Percentiles rank a stretch among this genome's conserved stretches.
These are phyloP conservation scores for Tympanoctomys barrerae DNA, from an alignment of 2,797 vertebrate species.

Conservation along the genomic window DNA sequence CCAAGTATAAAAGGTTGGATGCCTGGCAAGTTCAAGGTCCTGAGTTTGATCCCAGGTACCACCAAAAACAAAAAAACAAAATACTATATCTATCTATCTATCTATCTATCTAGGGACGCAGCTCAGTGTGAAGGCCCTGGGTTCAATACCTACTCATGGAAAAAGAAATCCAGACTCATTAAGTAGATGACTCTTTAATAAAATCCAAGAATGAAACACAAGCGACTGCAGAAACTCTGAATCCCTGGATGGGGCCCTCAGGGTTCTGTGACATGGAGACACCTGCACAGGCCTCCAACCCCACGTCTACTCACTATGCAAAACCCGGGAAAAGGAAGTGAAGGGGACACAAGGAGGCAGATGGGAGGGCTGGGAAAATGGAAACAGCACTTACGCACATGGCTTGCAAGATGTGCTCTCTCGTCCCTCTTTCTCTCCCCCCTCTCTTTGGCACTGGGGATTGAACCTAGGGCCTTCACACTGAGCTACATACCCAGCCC, in stretches of 20 bases:
- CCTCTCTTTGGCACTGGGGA: not conserved
- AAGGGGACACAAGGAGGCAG: not conserved
- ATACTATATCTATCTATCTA: too few species aligned
- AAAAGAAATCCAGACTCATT: not conserved
- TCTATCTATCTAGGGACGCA: not conserved
- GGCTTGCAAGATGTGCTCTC: not conserved
- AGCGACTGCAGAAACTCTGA: not conserved
- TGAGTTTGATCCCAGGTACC: too few species aligned
- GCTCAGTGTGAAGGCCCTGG: not conserved
- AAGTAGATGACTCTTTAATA: not conserved
- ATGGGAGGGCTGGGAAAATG: rapidly evolving
- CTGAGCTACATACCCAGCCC: not conserved
- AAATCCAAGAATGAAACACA: not conserved
- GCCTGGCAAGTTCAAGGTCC: too few species aligned
- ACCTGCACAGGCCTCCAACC: not conserved
- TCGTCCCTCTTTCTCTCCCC: not conserved
- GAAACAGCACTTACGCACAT: not conserved
- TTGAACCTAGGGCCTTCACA: not conserved
- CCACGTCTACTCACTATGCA: not conserved
- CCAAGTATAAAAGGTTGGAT: not conserved
- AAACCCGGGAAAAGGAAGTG: not conserved
- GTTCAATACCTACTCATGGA: not conserved
- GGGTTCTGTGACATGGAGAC: not conserved
- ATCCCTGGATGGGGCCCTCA: not conserved
- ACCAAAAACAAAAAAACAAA: too few species aligned